Conservation (phyloP, 2,113 vertebrate species). For the Phocoena sinus region DNA sequence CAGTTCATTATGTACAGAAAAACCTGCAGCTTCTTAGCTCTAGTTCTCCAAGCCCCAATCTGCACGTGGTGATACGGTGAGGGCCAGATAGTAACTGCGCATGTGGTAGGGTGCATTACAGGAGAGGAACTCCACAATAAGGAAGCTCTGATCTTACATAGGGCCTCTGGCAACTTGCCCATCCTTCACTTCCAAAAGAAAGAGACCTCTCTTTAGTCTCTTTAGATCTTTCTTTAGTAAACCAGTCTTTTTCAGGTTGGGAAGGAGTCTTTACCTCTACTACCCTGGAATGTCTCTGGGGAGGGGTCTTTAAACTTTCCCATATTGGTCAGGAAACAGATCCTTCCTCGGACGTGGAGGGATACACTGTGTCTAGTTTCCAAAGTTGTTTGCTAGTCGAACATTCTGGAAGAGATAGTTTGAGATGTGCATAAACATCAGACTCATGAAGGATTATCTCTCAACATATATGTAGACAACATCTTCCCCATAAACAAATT, state of each 20-base stretch:
- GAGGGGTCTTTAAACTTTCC: neutral
- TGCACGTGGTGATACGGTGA: neutral
- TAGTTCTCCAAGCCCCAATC: neutral
- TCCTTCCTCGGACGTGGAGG: neutral
- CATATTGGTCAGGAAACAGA: neutral
- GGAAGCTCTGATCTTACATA: neutral
- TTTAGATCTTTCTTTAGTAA: neutral
- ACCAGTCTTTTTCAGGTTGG: neutral
- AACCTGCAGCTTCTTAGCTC: neutral
- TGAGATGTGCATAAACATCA: neutral
- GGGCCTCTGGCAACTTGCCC: neutral
- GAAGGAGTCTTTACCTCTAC: neutral
- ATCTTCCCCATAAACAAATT: conserved; percentile 1
- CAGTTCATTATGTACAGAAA: neutral
- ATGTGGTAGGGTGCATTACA: neutral
- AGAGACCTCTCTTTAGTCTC: neutral
- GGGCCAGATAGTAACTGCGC: neutral
- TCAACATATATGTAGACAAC: neutral
- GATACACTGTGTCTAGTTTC: neutral
- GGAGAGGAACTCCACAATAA: neutral
- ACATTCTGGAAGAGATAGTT: neutral
- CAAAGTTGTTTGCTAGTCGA: neutral
- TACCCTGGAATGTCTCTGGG: neutral
- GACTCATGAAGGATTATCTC: neutral
- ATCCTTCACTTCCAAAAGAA: neutral